Percentiles rank a stretch among this genome's conserved stretches.
Conservation (phyloP, 30 jellyfish, hydroid and myxozoan species). For the Sanderia malayensis region DNA sequence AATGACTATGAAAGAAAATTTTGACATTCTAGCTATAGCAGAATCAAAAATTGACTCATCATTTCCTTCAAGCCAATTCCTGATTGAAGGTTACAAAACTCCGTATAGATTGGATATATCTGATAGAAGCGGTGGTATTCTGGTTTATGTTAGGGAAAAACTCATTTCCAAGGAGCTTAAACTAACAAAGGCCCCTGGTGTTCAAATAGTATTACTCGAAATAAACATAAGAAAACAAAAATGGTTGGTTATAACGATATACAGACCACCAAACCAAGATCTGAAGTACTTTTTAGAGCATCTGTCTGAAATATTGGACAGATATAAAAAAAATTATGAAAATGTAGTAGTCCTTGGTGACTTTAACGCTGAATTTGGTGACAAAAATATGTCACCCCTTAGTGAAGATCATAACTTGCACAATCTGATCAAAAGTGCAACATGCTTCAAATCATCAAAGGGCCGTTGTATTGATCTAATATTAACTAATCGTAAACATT, state of each 20-base stretch:
- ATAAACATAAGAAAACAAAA: too few species aligned
- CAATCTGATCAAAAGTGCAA: too few species aligned
- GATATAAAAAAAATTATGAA: constrained; percentile 5
- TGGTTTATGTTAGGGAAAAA: not conserved
- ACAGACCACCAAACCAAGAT: too few species aligned
- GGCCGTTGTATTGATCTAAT: too few species aligned
- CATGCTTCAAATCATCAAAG: too few species aligned
- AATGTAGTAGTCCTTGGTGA: too few species aligned
- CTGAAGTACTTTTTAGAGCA: too few species aligned
- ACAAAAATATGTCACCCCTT: too few species aligned
- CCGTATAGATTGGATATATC: constrained; percentile 23
- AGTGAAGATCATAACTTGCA: too few species aligned
- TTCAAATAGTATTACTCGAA: constrained; percentile 1
- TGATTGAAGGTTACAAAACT: not conserved
- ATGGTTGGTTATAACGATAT: too few species aligned
- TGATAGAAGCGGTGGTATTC: constrained; percentile 29
- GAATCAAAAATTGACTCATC: constrained; percentile 30
- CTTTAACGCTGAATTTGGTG: too few species aligned
- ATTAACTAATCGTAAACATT: constrained; percentile 12
- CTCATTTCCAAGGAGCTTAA: not conserved
- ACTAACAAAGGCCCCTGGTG: constrained; percentile 11
- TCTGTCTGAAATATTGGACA: constrained; percentile 19
- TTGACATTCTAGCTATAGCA: constrained; percentile 24
- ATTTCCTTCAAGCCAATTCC: constrained; percentile 18
- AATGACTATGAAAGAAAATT: constrained; percentile 15